Percentiles rank a stretch among this genome's conserved stretches.
Conservation (phyloP, 2,113 vertebrate species). For the Leptodactylus fuscus region DNA sequence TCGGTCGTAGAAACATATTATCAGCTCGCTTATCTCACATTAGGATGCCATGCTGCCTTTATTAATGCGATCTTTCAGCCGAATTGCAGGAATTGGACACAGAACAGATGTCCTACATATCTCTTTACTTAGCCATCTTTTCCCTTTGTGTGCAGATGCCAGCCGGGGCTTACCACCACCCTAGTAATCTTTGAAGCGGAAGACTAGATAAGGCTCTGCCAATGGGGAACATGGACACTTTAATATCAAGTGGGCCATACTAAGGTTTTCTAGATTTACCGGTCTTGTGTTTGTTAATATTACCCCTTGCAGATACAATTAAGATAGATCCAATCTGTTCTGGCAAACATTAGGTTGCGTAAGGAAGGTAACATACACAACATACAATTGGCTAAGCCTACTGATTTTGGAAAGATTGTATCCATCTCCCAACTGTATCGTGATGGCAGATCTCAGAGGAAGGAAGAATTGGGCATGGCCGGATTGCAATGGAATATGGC, state of each 20-base stretch:
- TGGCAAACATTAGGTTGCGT: too few species aligned
- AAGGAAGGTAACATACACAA: too few species aligned
- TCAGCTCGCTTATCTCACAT: conserved; percentile 27
- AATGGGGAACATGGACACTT: not conserved
- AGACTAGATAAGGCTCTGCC: not conserved
- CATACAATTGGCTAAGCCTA: too few species aligned
- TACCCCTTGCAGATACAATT: too few species aligned
- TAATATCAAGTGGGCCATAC: not conserved
- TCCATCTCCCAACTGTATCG: too few species aligned
- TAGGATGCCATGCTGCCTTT: conserved; percentile 13
- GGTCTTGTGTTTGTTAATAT: too few species aligned
- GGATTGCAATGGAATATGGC: too few species aligned
- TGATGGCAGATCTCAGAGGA: too few species aligned
- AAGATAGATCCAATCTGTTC: too few species aligned
- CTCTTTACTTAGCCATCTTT: conserved; percentile 17
- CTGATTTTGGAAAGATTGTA: too few species aligned
- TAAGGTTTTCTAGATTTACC: too few species aligned
- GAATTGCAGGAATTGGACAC: conserved; percentile 29
- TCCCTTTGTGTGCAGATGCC: conserved; percentile 4
- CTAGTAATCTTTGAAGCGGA: not conserved
- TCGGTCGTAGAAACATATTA: conserved; percentile 39
- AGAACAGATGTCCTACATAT: conserved; percentile 39
- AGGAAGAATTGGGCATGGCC: too few species aligned
- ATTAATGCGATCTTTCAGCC: conserved; percentile 39
- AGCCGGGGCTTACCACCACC: not conserved